Evolutionary conservation across 1,140 invertebrate species (phyloP), one percentile per base, ranked within the genome.

Genomic region (Trichonephila inaurata): DNA sequence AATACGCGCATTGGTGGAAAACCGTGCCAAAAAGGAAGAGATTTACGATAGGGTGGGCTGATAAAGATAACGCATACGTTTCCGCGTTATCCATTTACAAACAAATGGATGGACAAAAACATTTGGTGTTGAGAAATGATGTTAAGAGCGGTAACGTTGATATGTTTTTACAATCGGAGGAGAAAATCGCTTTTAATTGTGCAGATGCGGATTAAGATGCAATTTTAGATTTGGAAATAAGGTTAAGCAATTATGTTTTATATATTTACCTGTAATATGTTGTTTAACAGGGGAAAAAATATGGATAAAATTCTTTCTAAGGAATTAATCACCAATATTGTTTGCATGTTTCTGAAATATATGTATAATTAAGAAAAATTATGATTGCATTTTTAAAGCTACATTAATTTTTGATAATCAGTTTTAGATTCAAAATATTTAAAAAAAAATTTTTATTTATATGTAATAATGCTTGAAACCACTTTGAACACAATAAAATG

Each of bases 1-100:
- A 77, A 77, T 77, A 77, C 40, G 72, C 72, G 18, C 72, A 77
- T 69, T 69, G 66, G 66, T 12, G 66, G 51, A 51, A 51, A 51
- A 51, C 51, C 51, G 51, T 64, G 62, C 62, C 16, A 19, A 77
- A 33, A 40, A 77, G 72, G 28, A 77, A 77, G 72, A 77, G 28
- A 77, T 77, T 77, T 77, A 40, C 72, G 72, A 77, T 77, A 40
- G 24, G 72, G 2, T 18, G 24, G 28, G 24, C 10, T 14, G 72
- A 77, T 77, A 77, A 77, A 77, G 24, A 77, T 33, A 77, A 77
- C 6, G 72, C 72, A 40, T 77, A 33, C 18, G 33, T 77, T 77
- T 77, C 72, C 72, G 33, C 28, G 28, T 77, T 77, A 40, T 16
- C 33, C 72, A 33, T 40, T 51, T 10, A 51, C 51, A 51, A 64